Evolutionary conservation across 2,888 invertebrate genomes (phyloP), one percentile per base, ranked within the genome.

Genomic region (Priocnemis perturbator): DNA sequence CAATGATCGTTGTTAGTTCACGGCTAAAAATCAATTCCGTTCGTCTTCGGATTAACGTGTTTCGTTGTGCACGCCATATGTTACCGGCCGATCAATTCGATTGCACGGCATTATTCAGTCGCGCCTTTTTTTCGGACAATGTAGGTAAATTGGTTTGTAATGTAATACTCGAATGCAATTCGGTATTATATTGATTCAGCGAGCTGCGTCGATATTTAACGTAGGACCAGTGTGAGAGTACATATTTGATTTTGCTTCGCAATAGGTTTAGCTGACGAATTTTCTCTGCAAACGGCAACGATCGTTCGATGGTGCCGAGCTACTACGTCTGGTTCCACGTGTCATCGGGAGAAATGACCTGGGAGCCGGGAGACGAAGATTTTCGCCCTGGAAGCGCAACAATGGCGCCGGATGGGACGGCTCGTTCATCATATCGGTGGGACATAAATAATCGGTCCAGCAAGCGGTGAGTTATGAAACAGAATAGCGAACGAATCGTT

Each of bases 361-460:
- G 55, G 60, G 15, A 50, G 17, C 57, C 14, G 55, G 60, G 15
- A 50, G 17, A 64, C 60, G 45, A 17, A 47, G 56, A 65, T 60
- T 47, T 59, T 62, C 50, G 17, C 50, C 47, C 58, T 45, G 48
- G 59, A 0, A 37, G 59, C 37, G 20, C 23, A 56, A 65, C 67
- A 62, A 70, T 67, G 26, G 55, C 57, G 44, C 59, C 26, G 66
- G 61, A 69, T 53, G 48, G 44, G 37, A 61, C 19, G 50, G 60
- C 59, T 67, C 70, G 63, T 70, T 63, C 70, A 63, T 70, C 67
- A 70, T 50, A 67, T 67, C 45, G 50, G 57, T n/a, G 48, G 61
- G 53, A 56, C 67, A 63, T 63, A 63, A 70, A 70, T 70, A 70
- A 70, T 70, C 50, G 37, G 37, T 7, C 37, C 69, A 17, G 30